A percentile compares a stretch with the other conserved stretches of the same genome.
phyloP scores from a whole-genome alignment of 2,113 vertebrate species.

The Nycticryphes semicollaris region DNA sequence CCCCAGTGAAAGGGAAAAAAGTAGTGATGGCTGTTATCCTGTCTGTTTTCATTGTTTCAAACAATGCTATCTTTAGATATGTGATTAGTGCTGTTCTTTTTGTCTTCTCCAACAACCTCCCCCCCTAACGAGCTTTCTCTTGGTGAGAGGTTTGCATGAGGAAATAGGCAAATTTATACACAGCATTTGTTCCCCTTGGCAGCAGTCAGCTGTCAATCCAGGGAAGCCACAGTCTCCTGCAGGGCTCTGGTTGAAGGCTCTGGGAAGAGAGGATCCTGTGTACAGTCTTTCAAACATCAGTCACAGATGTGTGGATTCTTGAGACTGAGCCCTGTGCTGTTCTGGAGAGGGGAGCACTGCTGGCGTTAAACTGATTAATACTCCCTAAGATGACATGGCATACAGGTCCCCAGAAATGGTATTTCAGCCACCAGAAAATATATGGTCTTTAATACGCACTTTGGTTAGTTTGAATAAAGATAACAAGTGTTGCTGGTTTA shows the following conservation, averaged over 20 bases:
- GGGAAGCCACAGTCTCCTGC: background rate
- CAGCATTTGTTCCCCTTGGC: background rate
- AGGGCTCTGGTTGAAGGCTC: background rate
- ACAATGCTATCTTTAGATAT: background rate
- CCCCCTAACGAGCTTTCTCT: background rate
- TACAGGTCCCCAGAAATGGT: background rate
- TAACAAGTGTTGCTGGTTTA: background rate
- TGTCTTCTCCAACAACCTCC: background rate
- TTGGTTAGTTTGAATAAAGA: background rate
- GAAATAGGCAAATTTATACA: background rate
- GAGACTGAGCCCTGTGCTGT: background rate
- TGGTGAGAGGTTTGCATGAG: background rate
- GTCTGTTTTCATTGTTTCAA: slow-evolving; percentile 9
- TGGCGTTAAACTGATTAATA: background rate
- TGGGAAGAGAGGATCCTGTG: background rate
- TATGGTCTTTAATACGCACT: background rate
- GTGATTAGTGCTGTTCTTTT: background rate
- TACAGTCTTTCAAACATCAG: background rate
- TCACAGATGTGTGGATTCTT: background rate
- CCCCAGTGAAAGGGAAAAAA: background rate
- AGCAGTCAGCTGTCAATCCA: background rate
- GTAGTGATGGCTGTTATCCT: background rate
- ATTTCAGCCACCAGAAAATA: background rate
- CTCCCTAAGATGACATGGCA: background rate
- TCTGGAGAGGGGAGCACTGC: background rate